These are phyloP conservation scores for Anastrepha obliqua DNA, from an alignment of 1,140 invertebrate genomes.

Conservation along the genomic window DNA sequence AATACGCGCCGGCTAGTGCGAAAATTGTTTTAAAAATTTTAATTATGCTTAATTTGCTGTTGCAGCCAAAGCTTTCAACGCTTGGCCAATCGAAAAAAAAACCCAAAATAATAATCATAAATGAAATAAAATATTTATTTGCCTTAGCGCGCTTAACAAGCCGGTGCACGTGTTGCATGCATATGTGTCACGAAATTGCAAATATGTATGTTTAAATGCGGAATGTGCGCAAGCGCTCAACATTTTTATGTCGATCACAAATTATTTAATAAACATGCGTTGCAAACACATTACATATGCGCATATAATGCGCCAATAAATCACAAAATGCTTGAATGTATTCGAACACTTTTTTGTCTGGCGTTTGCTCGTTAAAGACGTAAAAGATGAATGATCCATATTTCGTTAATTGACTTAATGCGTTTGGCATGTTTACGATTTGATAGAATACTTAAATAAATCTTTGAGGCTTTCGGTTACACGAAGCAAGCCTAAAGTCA, in stretches of 20 bases:
- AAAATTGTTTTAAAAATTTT: constrained; percentile 19
- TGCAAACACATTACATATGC: not conserved
- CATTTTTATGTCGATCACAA: constrained; percentile 14
- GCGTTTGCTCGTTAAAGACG: not conserved
- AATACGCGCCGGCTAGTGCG: not conserved
- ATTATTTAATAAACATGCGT: constrained; percentile 31
- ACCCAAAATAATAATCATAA: constrained; percentile 36
- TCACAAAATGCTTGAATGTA: constrained; percentile 27
- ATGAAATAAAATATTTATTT: constrained; percentile 23
- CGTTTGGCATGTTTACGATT: not conserved
- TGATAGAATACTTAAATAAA: too few species aligned
- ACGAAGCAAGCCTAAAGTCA: too few species aligned
- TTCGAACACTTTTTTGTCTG: not conserved
- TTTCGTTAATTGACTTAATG: constrained; percentile 4
- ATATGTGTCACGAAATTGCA: not conserved
- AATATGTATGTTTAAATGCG: not conserved
- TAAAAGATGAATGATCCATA: not conserved
- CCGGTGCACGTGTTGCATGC: not conserved
- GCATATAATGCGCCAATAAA: constrained; percentile 32
- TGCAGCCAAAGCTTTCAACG: constrained; percentile 34
- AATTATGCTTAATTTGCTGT: constrained; percentile 46
- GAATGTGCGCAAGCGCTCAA: not conserved
- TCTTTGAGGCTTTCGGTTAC: too few species aligned
- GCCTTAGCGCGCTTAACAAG: not conserved
- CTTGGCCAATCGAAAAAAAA: not conserved